These are phyloP conservation scores for Phengaris alcon DNA, from an alignment of 2,888 invertebrate species.

Conservation along the genomic window DNA sequence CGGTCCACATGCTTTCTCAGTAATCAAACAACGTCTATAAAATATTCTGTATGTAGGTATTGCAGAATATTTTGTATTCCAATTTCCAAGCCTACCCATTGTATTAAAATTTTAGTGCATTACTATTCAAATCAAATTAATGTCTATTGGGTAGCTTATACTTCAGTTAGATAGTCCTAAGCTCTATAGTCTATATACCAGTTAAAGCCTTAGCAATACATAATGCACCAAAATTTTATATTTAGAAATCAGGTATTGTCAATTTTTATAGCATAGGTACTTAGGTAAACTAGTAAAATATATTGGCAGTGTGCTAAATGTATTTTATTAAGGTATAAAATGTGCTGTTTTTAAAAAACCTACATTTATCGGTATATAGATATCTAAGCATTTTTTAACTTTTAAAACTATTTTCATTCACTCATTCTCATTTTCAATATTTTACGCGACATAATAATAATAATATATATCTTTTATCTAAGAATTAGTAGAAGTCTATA, in stretches of 20 bases:
- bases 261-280: too few species aligned
- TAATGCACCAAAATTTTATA: too few species aligned
- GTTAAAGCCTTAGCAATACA: not conserved
- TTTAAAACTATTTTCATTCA: not conserved
- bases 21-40: too few species aligned
- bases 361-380: not conserved
- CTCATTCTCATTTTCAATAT: not conserved
- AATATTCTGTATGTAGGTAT: too few species aligned
- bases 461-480: not conserved
- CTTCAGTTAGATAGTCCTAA: not conserved
- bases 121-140: too few species aligned
- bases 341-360: not conserved
- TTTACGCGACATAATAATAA: not conserved
- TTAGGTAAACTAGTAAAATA: not conserved
- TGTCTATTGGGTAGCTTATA: not conserved
- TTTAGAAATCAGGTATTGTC: too few species aligned
- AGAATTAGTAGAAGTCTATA: not conserved
- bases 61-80: too few species aligned
- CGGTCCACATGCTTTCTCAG: too few species aligned
- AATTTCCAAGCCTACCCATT: too few species aligned
- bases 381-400: not conserved
- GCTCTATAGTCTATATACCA: not conserved
- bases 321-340: not conserved
- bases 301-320: slow-evolving; percentile 7
- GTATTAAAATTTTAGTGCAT: too few species aligned